phyloP scores from a whole-genome alignment of 2,113 vertebrate genomes.

The Pan paniscus region DNA sequence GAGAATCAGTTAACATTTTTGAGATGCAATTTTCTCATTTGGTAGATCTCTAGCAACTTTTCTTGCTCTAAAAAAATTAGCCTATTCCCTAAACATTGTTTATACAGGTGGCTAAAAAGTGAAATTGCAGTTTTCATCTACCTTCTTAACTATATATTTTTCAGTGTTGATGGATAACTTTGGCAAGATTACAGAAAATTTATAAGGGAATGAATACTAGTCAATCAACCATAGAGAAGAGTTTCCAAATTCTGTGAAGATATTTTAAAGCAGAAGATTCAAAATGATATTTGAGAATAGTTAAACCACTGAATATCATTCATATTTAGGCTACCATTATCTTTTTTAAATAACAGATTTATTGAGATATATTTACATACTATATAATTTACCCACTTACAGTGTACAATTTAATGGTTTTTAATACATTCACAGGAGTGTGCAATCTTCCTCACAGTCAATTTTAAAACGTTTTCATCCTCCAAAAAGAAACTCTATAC shows the following conservation, averaged over 20 bases:
- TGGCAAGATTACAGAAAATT: neutral
- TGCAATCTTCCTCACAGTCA: neutral
- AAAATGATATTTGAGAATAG: neutral
- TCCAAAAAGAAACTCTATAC: neutral
- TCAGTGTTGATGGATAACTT: neutral
- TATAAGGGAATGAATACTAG: neutral
- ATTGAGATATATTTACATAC: neutral
- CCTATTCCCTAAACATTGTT: neutral
- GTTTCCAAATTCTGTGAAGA: neutral
- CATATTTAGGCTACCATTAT: neutral
- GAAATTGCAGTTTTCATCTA: neutral
- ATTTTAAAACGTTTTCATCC: neutral
- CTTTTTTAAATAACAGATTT: neutral
- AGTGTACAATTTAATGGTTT: neutral
- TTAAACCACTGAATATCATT: neutral
- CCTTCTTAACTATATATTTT: neutral
- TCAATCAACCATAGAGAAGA: neutral
- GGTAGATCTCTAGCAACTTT: neutral
- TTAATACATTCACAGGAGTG: neutral
- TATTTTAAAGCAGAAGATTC: slow-evolving; percentile 6
- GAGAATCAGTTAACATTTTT: slow-evolving; percentile 5
- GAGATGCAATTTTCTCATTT: neutral
- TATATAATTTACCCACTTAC: neutral
- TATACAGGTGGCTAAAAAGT: neutral
- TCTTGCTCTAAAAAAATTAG: neutral